Conservation (phyloP, 1,140 invertebrate genomes). For the Ceratina australensis region DNA sequence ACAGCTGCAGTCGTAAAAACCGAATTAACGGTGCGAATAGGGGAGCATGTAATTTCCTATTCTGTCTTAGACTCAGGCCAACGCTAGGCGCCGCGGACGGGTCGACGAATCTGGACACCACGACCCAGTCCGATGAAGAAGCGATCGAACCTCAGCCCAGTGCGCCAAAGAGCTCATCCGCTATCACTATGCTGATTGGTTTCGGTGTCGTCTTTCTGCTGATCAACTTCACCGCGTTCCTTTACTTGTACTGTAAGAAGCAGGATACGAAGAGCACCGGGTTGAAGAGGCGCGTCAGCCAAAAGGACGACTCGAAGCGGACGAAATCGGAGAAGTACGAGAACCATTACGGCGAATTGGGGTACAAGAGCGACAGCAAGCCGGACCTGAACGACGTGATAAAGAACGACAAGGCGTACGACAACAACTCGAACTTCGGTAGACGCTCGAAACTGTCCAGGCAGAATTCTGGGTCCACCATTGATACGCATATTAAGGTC, state of each 20-base stretch:
- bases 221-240: constrained; percentile 89
- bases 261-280: constrained; percentile 79
- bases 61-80: neutral
- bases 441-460: constrained; percentile 84
- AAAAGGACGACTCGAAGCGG: constrained; percentile 62
- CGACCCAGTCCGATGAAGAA: constrained; percentile 5
- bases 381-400: constrained; percentile 76
- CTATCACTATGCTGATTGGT: constrained; percentile 87
- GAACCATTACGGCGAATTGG: constrained; percentile 63
- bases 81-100: constrained; percentile 17
- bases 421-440: constrained; percentile 83
- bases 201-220: constrained; percentile 89
- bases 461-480: constrained; percentile 88
- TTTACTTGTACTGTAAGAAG: constrained; percentile 88
- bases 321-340: constrained; percentile 66
- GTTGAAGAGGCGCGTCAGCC: constrained; percentile 74
- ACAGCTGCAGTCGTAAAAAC: neutral
- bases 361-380: constrained; percentile 75
- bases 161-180: constrained; percentile 72
- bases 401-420: constrained; percentile 79
- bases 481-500: constrained; percentile 91
- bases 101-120: neutral
- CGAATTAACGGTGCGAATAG: neutral
- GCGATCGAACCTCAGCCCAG: constrained; percentile 36
- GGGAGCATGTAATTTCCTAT: neutral